These are phyloP conservation scores for Myiopsitta monachus DNA, from an alignment of 2,113 vertebrate genomes.

Conservation along the genomic window DNA sequence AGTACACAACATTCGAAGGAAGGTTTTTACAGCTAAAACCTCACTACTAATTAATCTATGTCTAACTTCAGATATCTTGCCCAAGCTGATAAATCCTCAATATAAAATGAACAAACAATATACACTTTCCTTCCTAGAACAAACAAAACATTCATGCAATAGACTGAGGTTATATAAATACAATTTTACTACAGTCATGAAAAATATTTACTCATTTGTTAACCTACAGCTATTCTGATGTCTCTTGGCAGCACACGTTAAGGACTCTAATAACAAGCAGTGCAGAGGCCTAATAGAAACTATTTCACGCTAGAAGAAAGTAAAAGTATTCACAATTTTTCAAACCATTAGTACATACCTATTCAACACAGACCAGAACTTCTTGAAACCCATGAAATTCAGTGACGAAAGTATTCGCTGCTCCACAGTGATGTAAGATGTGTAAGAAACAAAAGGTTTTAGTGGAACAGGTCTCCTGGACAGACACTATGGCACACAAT, in stretches of 20 bases:
- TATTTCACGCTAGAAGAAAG: constrained; percentile 14
- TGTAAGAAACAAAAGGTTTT: neutral
- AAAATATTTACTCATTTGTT: constrained; percentile 71
- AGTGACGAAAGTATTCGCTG: neutral
- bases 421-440: neutral
- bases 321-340: constrained; percentile 34
- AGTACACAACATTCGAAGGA: constrained; percentile 61
- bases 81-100: constrained; percentile 59
- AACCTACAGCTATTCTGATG: constrained; percentile 59
- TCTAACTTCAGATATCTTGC: constrained; percentile 57
- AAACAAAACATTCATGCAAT: constrained; percentile 52
- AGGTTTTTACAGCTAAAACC: constrained; percentile 43
- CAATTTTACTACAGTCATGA: constrained; percentile 46
- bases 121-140: constrained; percentile 43
- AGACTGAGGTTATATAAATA: constrained; percentile 65
- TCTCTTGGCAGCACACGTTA: constrained; percentile 42
- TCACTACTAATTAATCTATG: constrained; percentile 55
- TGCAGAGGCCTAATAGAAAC: neutral
- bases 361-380: neutral
- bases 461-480: neutral
- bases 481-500: neutral
- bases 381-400: neutral
- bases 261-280: constrained; percentile 4
- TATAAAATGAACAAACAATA: constrained; percentile 65
- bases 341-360: neutral